Conservation (phyloP, 1,140 invertebrate genomes). For the Sitophilus oryzae region DNA sequence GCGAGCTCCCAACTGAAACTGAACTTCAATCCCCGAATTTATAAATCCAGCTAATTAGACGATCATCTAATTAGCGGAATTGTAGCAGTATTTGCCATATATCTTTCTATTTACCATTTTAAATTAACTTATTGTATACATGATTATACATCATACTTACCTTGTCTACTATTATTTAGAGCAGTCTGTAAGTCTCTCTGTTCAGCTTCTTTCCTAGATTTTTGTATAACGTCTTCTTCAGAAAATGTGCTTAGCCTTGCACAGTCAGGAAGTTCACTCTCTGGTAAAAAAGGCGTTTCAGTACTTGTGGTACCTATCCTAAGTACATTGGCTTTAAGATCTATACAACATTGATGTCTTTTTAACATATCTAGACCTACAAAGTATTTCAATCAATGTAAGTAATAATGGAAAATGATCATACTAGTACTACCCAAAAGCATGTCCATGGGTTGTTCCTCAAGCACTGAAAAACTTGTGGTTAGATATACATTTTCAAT, state of each 20-base stretch:
- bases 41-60: no score
- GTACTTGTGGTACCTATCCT: slow-evolving; percentile 94
- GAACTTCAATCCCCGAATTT: no score
- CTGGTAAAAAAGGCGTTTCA: slow-evolving; percentile 82
- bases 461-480: slow-evolving; percentile 95
- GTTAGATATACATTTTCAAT: slow-evolving; percentile 91
- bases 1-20: no score
- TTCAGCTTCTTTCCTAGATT: slow-evolving; percentile 51
- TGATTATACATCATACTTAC: no score
- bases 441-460: slow-evolving; percentile 98
- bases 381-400: not conserved
- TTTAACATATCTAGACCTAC: slow-evolving; percentile 92
- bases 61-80: no score
- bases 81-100: no score
- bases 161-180: slow-evolving; percentile 50
- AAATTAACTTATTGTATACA: no score
- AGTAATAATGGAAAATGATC: not conserved
- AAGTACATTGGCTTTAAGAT: slow-evolving; percentile 83
- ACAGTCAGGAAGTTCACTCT: slow-evolving; percentile 71
- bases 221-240: slow-evolving; percentile 44
- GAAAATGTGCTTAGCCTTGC: slow-evolving; percentile 38
- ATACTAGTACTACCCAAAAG: slow-evolving; percentile 55
- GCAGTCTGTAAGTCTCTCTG: slow-evolving; percentile 59
- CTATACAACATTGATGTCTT: slow-evolving; percentile 94
- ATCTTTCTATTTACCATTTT: no score